Base-by-base conservation (phyloP, 1,140 invertebrate genomes). In the Alviniconcha marisindica region DNA sequence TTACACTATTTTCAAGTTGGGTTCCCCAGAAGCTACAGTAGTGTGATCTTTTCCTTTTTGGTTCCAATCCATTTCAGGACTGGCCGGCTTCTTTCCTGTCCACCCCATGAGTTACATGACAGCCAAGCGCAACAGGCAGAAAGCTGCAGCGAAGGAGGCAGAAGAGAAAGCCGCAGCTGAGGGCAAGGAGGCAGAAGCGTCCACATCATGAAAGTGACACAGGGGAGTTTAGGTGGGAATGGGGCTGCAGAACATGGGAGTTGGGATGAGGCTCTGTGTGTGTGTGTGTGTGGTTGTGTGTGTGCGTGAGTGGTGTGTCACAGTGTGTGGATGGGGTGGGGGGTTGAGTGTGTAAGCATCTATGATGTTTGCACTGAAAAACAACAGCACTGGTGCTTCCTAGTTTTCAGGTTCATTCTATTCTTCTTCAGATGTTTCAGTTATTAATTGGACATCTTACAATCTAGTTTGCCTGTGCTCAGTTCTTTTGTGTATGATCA, bases 41-140 rank as follows among this genome's bases (percentile, higher is more conserved):
- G n/a, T n/a, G n/a, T n/a, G n/a, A n/a, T n/a, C n/a, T n/a, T n/a
- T n/a, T n/a, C n/a, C n/a, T n/a, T n/a, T n/a, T n/a, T n/a, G n/a
- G n/a, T n/a, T 51, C 21, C 21, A 12, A 31, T 40, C 40, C 3
- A 38, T 63, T 74, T n/a, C 84, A 91, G 91, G 91, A 14, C 83
- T 90, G 42, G 36, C 66, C 81, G 91, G 91, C 10, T 87, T 88
- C 36, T 84, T 90, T 15, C 91, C 91, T 12, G 71, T 91, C 60
- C 90, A 91, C 82, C 91, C 91, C 40, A 87, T 86, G 77, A 88
- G 79, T 73, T 84, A 83, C 74, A 82, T 88, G 4, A 54, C 38
- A 69, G 88, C 88, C 7, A 33, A 69, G n/a, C 73, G 88, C 21
- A 88, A 86, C 38, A 84, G 83, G 60, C 69, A 82, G 63, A 85